These are phyloP conservation scores for Neodiprion virginianus DNA, from an alignment of 1,140 invertebrate species.

Conservation along the genomic window DNA sequence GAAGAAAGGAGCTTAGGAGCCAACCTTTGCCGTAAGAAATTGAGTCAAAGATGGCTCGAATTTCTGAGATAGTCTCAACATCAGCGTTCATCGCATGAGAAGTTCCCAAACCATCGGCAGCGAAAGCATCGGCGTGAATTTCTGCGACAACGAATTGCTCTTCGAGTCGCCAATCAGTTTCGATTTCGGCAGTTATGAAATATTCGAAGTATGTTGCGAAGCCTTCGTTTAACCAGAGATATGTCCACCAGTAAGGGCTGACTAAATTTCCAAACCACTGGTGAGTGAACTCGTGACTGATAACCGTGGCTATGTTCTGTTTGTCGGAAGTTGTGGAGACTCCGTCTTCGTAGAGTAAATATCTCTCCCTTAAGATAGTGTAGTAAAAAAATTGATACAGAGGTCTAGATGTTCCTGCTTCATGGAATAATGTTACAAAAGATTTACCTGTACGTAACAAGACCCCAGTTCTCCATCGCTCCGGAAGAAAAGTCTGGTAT, in stretches of 20 bases:
- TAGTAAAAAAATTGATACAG: not conserved
- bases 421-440: conserved; percentile 64
- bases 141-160: conserved; percentile 77
- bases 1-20: conserved; percentile 4
- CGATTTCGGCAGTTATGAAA: conserved; percentile 50
- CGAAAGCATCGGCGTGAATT: conserved; percentile 71
- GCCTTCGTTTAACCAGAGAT: conserved; percentile 49
- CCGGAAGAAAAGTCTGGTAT: conserved; percentile 72
- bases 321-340: conserved; percentile 50
- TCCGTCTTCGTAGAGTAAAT: conserved; percentile 36
- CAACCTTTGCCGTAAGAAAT: conserved; percentile 70
- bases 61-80: conserved; percentile 58
- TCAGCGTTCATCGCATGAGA: conserved; percentile 65
- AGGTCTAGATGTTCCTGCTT: conserved; percentile 36
- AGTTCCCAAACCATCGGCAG: conserved; percentile 73
- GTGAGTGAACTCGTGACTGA: conserved; percentile 70
- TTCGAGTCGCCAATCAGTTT: conserved; percentile 71
- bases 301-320: conserved; percentile 62
- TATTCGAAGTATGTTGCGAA: conserved; percentile 47
- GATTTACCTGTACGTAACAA: conserved; percentile 66
- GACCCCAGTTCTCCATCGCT: conserved; percentile 79
- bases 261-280: conserved; percentile 77
- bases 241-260: conserved; percentile 60
- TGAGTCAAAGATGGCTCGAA: conserved; percentile 65
- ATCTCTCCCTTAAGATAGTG: conserved; percentile 48